Evolutionary conservation across 2,888 invertebrate species (phyloP).

Genomic region (Abrostola tripartita): DNA sequence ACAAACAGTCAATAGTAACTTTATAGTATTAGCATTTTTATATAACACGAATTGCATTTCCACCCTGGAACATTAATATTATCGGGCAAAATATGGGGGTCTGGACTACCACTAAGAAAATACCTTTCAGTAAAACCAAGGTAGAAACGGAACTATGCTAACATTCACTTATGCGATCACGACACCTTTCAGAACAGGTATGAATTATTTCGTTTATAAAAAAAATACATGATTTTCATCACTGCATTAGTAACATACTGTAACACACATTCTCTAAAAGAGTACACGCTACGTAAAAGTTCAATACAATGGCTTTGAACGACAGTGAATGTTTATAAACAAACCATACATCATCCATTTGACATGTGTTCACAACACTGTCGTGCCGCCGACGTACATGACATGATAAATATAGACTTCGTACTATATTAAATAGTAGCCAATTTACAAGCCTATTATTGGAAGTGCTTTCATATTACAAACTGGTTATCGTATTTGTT

Average conservation of each 20-base stretch:
- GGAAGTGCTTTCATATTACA: neutral
- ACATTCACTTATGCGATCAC: too few relatives aligned
- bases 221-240: slow-evolving; percentile 13
- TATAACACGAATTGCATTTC: too few relatives aligned
- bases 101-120: too few relatives aligned
- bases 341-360: slow-evolving; percentile 45
- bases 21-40: too few relatives aligned
- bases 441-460: slow-evolving; percentile 7
- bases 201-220: too few relatives aligned
- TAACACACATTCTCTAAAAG: neutral
- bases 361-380: slow-evolving; percentile 44
- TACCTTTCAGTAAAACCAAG: too few relatives aligned
- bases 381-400: slow-evolving; percentile 34
- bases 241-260: slow-evolving; percentile 6
- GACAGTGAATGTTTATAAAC: slow-evolving; percentile 46
- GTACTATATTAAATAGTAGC: slow-evolving; percentile 6
- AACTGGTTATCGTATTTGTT: neutral
- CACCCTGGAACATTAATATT: too few relatives aligned
- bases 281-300: slow-evolving; percentile 15
- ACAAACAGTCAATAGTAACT: too few relatives aligned
- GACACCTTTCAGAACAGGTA: too few relatives aligned
- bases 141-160: too few relatives aligned
- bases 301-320: slow-evolving; percentile 11
- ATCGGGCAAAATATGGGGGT: too few relatives aligned
- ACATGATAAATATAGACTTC: slow-evolving; percentile 39